These are phyloP conservation scores for Ceyx cyanopectus DNA, from an alignment of 2,113 vertebrate genomes.

Conservation along the genomic window DNA sequence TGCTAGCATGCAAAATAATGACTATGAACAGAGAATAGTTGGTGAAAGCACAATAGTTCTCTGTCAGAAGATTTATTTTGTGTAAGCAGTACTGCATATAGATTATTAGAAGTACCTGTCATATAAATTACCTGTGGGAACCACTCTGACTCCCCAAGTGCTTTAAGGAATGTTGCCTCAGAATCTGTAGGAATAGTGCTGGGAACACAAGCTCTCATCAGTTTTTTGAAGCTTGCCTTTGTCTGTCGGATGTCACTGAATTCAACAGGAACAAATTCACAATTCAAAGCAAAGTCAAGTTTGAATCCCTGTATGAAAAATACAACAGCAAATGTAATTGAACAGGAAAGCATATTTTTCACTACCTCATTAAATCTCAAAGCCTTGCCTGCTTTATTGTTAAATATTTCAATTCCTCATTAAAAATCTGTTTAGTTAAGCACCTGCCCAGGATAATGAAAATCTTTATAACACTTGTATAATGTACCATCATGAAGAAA, in stretches of 20 bases:
- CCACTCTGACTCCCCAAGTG: conserved; percentile 95
- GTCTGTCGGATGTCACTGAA: conserved; percentile 93
- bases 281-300: conserved; percentile 92
- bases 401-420: neutral
- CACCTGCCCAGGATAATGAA: neutral
- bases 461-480: neutral
- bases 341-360: neutral
- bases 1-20: neutral
- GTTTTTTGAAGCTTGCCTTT: conserved; percentile 94
- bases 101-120: conserved; percentile 18
- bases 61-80: conserved; percentile 36
- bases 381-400: neutral
- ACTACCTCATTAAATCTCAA: neutral
- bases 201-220: conserved; percentile 93
- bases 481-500: neutral
- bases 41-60: neutral
- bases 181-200: conserved; percentile 87
- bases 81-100: neutral
- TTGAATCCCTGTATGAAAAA: conserved; percentile 87
- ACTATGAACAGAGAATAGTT: neutral
- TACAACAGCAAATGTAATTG: conserved; percentile 33
- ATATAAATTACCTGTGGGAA: conserved; percentile 88
- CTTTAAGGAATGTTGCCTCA: conserved; percentile 92
- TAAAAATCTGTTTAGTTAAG: neutral
- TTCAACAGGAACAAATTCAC: conserved; percentile 97